A percentile compares a stretch with the other conserved stretches of the same genome.
Evolutionary conservation across 2,113 vertebrate genomes (phyloP).

Genomic region (Stomatorhinus ivindoensis): DNA sequence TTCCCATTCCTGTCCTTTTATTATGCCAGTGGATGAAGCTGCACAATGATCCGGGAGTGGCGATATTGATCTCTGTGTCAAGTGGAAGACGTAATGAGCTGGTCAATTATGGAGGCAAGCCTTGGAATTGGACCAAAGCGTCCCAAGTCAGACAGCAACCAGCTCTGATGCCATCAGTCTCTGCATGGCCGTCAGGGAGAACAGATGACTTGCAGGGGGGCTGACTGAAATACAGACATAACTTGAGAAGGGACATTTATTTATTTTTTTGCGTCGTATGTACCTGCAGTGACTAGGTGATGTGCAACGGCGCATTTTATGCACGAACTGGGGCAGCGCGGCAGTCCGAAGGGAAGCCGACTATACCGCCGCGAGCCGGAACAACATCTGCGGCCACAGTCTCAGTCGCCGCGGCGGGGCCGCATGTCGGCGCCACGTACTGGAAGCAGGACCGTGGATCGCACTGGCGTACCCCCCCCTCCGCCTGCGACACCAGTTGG

Average conservation of each 20-base stretch:
- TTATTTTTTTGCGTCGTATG: background rate
- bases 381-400: background rate
- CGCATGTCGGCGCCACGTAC: background rate
- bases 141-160: background rate
- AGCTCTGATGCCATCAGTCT: slow-evolving; percentile 1
- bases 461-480: background rate
- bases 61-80: slow-evolving; percentile 1
- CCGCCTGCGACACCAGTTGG: background rate
- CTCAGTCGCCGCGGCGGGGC: background rate
- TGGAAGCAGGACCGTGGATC: background rate
- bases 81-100: background rate
- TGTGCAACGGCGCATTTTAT: background rate
- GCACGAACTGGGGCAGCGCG: background rate
- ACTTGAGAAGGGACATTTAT: background rate
- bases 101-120: background rate
- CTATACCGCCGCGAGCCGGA: background rate
- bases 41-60: background rate
- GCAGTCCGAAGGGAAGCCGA: background rate
- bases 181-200: background rate
- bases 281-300: background rate
- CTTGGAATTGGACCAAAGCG: background rate
- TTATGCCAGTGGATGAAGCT: background rate
- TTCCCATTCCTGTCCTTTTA: background rate
- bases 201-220: background rate
- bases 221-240: background rate